These are phyloP conservation scores for Dasysyrphus tricinctus DNA, from an alignment of 2,888 invertebrate genomes.

Conservation along the genomic window DNA sequence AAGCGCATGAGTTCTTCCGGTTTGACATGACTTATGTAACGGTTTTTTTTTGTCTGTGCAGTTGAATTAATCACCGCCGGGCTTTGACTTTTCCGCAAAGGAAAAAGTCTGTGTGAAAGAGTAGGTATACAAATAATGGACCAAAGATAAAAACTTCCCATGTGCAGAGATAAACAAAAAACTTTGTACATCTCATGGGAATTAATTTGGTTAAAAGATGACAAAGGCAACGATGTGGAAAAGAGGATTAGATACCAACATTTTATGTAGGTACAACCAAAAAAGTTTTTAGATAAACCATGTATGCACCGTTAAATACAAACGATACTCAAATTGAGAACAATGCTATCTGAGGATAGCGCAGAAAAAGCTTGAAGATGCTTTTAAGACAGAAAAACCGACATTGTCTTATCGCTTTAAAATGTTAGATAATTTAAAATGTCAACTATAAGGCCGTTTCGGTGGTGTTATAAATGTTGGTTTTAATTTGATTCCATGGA, in stretches of 20 bases:
- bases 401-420: not conserved
- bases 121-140: constrained; percentile 13
- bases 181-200: constrained; percentile 31
- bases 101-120: constrained; percentile 15
- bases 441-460: too few species aligned
- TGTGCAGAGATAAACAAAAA: constrained; percentile 5
- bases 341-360: not conserved
- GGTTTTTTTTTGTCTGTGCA: constrained; percentile 12
- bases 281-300: not conserved
- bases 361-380: not conserved
- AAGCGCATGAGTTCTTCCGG: constrained; percentile 42
- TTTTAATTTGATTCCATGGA: too few species aligned
- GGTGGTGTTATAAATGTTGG: too few species aligned
- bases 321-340: not conserved
- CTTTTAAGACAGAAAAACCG: not conserved
- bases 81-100: constrained; percentile 39
- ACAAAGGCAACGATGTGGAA: constrained; percentile 17
- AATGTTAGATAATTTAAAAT: not conserved
- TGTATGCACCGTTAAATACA: not conserved
- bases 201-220: constrained; percentile 23
- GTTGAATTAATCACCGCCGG: constrained; percentile 23
- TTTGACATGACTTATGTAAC: constrained; percentile 49
- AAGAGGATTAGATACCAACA: not conserved
- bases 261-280: too few species aligned
- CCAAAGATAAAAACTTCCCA: constrained; percentile 30